phyloP scores from a whole-genome alignment of 2,797 vertebrate genomes.

The Neostethus bicornis region DNA sequence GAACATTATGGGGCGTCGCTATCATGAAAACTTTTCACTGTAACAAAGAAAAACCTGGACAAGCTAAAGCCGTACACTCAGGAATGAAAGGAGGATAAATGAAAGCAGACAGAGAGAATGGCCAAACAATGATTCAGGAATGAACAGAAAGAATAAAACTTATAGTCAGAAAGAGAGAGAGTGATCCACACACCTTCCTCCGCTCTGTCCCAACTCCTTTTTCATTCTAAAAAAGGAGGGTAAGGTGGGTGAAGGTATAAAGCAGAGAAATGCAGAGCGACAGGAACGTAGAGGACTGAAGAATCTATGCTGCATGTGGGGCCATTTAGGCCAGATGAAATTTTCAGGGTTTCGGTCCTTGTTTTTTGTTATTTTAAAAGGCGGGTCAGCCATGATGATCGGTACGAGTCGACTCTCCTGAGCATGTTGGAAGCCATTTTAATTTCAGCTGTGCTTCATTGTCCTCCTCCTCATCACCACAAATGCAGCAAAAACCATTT shows the following conservation, averaged over 20 bases:
- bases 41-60: slow-evolving; percentile 17
- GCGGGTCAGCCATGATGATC: slow-evolving; percentile 33
- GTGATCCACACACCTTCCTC: slow-evolving; percentile 33
- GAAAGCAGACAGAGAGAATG: slow-evolving; percentile 45
- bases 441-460: slow-evolving; percentile 46
- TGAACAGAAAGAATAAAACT: slow-evolving; percentile 38
- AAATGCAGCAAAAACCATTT: slow-evolving; percentile 28
- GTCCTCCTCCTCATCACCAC: slow-evolving; percentile 41
- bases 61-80: slow-evolving; percentile 47
- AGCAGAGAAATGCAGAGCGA: slow-evolving; percentile 45
- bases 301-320: slow-evolving; percentile 48
- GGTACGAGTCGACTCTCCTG: slow-evolving; percentile 36
- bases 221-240: background rate
- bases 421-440: slow-evolving; percentile 18
- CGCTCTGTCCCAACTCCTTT: slow-evolving; percentile 13
- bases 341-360: slow-evolving; percentile 43
- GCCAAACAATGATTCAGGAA: slow-evolving; percentile 35
- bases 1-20: slow-evolving; percentile 16
- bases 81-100: slow-evolving; percentile 40
- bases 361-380: slow-evolving; percentile 36
- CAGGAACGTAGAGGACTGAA: slow-evolving; percentile 59
- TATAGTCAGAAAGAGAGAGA: slow-evolving; percentile 33
- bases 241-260: slow-evolving; percentile 30
- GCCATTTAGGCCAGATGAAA: slow-evolving; percentile 42
- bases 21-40: slow-evolving; percentile 19